These are phyloP conservation scores for Bedellia somnulentella DNA, from an alignment of 2,888 invertebrate species.

Conservation along the genomic window DNA sequence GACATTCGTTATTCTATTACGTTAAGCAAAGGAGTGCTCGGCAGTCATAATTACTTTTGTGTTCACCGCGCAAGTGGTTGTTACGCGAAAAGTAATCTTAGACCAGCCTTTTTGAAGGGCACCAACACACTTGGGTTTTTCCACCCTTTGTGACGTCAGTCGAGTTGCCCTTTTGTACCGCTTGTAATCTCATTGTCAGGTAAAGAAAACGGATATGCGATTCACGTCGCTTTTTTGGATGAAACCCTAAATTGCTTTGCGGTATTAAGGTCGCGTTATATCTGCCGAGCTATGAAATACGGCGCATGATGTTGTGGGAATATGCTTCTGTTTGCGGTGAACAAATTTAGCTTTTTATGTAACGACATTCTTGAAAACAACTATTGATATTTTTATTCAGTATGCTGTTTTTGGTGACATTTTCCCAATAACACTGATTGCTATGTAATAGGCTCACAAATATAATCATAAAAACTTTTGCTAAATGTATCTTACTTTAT, in stretches of 20 bases:
- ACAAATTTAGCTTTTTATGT: too few species aligned
- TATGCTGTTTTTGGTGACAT: too few species aligned
- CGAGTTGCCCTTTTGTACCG: background rate
- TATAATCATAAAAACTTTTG: too few species aligned
- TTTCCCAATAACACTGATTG: too few species aligned
- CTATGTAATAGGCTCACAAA: too few species aligned
- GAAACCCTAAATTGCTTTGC: background rate
- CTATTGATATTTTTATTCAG: too few species aligned
- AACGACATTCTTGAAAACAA: too few species aligned
- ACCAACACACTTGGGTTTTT: background rate
- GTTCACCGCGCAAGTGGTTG: conserved; percentile 19
- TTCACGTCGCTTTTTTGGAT: background rate
- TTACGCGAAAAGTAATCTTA: conserved; percentile 20
- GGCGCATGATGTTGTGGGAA: too few species aligned
- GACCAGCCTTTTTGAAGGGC: conserved; percentile 6
- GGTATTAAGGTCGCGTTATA: too few species aligned
- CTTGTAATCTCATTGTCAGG: background rate
- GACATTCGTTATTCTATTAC: conserved; percentile 60
- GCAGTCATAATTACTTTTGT: conserved; percentile 45
- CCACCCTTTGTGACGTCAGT: conserved; percentile 2
- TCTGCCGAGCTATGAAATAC: too few species aligned
- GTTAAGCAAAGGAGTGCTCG: conserved; percentile 40
- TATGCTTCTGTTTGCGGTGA: too few species aligned
- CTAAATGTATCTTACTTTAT: too few species aligned
- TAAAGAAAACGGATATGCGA: conserved; percentile 2